Percentiles rank a stretch among this genome's conserved stretches.
phyloP scores from a whole-genome alignment of 1,140 invertebrate species.

The Episyrphus balteatus region DNA sequence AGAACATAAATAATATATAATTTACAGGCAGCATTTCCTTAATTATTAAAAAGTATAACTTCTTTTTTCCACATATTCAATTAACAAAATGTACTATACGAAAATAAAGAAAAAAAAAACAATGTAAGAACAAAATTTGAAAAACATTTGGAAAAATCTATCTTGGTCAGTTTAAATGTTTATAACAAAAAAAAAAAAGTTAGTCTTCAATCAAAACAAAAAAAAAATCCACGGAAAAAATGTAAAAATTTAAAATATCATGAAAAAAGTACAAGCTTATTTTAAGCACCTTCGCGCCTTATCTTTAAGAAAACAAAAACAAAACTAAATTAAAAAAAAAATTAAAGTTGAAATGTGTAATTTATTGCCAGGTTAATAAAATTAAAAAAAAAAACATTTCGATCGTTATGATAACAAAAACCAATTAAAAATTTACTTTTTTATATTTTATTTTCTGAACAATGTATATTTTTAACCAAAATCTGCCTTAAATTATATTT shows the following conservation, averaged over 20 bases:
- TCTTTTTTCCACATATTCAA: background rate
- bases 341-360: constrained; percentile 8
- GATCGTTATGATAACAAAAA: constrained; percentile 6
- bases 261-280: constrained; percentile 61
- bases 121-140: background rate
- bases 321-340: constrained; percentile 21
- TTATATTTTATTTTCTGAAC: constrained; percentile 18
- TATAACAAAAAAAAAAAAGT: constrained; percentile 7
- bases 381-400: constrained; percentile 14
- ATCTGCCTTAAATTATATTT: constrained; percentile 58
- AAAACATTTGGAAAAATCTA: constrained; percentile 1
- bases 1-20: constrained; percentile 17
- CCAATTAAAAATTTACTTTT: constrained; percentile 4
- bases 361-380: constrained; percentile 20
- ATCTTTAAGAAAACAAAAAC: constrained; percentile 48
- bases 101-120: constrained; percentile 6
- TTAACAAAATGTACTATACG: constrained; percentile 4
- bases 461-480: constrained; percentile 51
- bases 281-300: constrained; percentile 62
- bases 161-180: background rate
- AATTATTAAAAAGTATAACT: constrained; percentile 2
- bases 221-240: constrained; percentile 16
- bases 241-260: constrained; percentile 42
- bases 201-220: constrained; percentile 15
- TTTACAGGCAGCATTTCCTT: constrained; percentile 34